Percentiles rank a stretch among this genome's conserved stretches.
These are phyloP conservation scores for roundworm (Caenorhabditis elegans) DNA, from an alignment of 1,140 invertebrate species.

Conservation along the genomic window WBcel235 BX284603.4:1183001-1183500, in stretches of 20 bases:
- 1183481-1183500: background rate
- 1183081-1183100: too few relatives aligned
- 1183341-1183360: too few relatives aligned
- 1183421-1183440: background rate
- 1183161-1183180: constrained; percentile 29
- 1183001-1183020: too few relatives aligned
- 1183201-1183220: constrained; percentile 22
- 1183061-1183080: too few relatives aligned
- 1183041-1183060: too few relatives aligned
- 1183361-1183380: too few relatives aligned
- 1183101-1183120: too few relatives aligned
- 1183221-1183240: background rate
- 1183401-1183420: background rate
- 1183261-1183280: background rate
- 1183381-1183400: constrained; percentile 30
- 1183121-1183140: background rate
- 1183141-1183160: background rate
- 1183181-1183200: constrained; percentile 23
- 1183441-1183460: background rate
- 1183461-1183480: background rate
- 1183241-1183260: background rate
- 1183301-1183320: constrained; percentile 32
- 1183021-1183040: too few relatives aligned
- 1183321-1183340: constrained; percentile 37
- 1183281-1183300: constrained; percentile 31